phyloP scores from a whole-genome alignment of 2,113 vertebrate species.

The Orcinus orca region DNA sequence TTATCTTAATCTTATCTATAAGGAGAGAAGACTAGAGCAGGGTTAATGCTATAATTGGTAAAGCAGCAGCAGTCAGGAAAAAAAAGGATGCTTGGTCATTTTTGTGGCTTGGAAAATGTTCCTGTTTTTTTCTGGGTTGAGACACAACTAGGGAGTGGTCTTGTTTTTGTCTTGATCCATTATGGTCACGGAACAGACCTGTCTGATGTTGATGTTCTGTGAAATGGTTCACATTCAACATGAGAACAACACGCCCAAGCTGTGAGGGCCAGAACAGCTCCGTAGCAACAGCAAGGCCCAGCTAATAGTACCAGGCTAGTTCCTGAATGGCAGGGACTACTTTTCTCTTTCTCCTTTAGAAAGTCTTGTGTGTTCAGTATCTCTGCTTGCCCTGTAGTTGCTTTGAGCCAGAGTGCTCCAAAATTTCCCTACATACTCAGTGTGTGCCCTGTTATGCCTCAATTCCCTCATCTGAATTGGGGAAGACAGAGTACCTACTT shows the following conservation, averaged over 20 bases:
- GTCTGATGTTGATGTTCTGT: background rate
- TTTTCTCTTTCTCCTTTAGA: background rate
- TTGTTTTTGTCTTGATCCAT: slow-evolving; percentile 12
- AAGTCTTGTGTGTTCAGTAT: background rate
- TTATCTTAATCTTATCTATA: slow-evolving; percentile 10
- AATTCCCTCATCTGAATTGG: background rate
- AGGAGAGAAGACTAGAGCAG: background rate
- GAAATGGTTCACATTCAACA: background rate
- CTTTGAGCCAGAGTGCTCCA: background rate
- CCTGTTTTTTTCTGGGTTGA: background rate
- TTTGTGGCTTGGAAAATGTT: background rate
- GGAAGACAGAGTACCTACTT: background rate
- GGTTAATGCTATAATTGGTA: background rate
- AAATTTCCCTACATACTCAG: background rate
- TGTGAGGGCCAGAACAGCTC: background rate
- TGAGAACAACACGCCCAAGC: background rate
- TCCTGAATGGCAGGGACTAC: background rate
- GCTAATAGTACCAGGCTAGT: background rate
- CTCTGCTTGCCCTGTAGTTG: background rate
- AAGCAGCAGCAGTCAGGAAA: background rate
- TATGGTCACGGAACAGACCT: background rate
- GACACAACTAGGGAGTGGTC: background rate
- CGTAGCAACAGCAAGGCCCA: background rate
- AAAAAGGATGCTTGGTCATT: background rate
- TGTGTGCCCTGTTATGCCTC: background rate